phyloP scores from a whole-genome alignment of 2,113 vertebrate genomes.

The Oreochromis niloticus region DNA sequence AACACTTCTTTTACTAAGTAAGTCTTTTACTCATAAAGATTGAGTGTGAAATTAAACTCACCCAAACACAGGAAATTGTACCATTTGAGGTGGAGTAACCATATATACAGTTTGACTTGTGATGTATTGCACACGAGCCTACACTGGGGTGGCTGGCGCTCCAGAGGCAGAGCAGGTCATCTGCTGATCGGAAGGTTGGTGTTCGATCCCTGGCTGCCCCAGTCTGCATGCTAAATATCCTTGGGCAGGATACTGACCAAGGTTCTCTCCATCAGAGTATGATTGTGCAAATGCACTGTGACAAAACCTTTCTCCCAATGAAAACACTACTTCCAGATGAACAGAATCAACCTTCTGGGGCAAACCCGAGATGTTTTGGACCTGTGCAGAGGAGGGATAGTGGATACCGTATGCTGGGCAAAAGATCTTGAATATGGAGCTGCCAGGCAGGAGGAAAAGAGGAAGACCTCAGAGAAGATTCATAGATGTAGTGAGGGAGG shows the following conservation, averaged over 20 bases:
- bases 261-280: background rate
- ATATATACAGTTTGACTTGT: conserved; percentile 6
- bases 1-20: background rate
- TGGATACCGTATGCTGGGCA: too few species aligned
- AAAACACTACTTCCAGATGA: too few species aligned
- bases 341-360: too few species aligned
- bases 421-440: too few species aligned
- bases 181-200: background rate
- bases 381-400: too few species aligned
- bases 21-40: background rate
- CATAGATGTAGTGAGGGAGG: too few species aligned
- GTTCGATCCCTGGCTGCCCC: background rate
- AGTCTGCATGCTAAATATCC: background rate
- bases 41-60: conserved; percentile 14
- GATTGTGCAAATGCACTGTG: too few species aligned
- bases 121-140: conserved; percentile 17
- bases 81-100: conserved; percentile 14
- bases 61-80: conserved; percentile 50
- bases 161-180: background rate
- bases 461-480: too few species aligned
- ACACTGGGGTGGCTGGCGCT: background rate
- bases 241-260: background rate
- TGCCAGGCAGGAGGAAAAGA: too few species aligned
- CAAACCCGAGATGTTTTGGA: too few species aligned
- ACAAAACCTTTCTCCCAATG: too few species aligned